Conservation (phyloP, 2,888 invertebrate species). For the Carabus problematicus region DNA sequence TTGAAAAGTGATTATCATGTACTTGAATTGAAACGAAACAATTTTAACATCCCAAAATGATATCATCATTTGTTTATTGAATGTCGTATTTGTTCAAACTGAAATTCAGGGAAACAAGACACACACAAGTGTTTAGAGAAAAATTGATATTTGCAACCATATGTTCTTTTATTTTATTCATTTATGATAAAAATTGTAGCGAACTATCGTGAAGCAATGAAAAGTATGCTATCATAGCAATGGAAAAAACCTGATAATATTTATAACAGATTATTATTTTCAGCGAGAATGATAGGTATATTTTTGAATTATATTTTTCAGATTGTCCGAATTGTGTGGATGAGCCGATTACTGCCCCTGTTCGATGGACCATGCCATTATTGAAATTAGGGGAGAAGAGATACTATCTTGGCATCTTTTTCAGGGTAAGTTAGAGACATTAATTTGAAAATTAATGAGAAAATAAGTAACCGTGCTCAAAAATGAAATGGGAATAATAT, state of each 20-base stretch:
- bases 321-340: slow-evolving; percentile 85
- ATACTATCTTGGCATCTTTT: slow-evolving; percentile 91
- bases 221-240: no score
- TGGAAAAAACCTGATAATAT: no score
- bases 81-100: no score
- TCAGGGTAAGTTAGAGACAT: slow-evolving; percentile 73
- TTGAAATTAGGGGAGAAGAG: slow-evolving; percentile 87
- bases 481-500: no score
- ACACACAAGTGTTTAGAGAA: background rate
- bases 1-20: no score
- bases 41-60: no score
- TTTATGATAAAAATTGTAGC: no score
- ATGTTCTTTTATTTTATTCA: background rate
- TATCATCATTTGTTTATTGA: no score
- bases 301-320: slow-evolving; percentile 55
- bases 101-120: no score
- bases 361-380: slow-evolving; percentile 90
- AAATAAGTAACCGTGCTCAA: no score
- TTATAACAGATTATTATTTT: background rate
- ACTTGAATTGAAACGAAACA: no score
- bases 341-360: slow-evolving; percentile 72
- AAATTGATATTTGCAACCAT: background rate
- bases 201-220: no score
- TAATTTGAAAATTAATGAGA: background rate
- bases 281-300: background rate